Conservation (phyloP, 2,113 vertebrate genomes). For the Paradisaea rubra region DNA sequence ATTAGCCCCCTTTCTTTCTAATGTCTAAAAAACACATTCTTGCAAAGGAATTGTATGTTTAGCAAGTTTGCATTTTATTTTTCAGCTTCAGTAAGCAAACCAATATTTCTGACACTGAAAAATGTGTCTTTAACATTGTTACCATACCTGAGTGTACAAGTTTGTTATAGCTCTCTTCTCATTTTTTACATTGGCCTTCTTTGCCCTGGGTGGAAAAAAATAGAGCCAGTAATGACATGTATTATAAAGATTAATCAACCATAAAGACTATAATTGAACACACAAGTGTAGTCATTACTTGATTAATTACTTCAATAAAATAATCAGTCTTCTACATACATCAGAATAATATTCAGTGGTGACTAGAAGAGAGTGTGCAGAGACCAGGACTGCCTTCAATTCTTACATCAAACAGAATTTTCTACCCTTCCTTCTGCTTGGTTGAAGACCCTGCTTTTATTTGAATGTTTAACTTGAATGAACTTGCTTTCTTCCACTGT, state of each 20-base stretch:
- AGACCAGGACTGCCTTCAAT: not conserved
- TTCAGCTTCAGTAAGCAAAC: slow-evolving; percentile 62
- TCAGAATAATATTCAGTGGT: slow-evolving; percentile 54
- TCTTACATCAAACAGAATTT: not conserved
- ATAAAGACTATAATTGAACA: slow-evolving; percentile 75
- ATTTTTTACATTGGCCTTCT: slow-evolving; percentile 41
- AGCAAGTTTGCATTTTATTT: slow-evolving; percentile 36
- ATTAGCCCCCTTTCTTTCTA: not conserved
- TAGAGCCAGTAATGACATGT: slow-evolving; percentile 57
- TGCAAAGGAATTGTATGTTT: not conserved
- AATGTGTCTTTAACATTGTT: slow-evolving; percentile 40
- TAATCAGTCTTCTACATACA: slow-evolving; percentile 66
- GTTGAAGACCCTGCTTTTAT: not conserved
- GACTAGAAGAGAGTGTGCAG: not conserved
- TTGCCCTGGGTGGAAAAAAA: slow-evolving; percentile 57
- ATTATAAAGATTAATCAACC: slow-evolving; percentile 77
- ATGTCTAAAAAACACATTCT: not conserved
- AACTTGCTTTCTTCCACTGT: not conserved
- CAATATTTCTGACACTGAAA: slow-evolving; percentile 63
- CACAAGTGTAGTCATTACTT: slow-evolving; percentile 75
- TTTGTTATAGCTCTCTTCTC: slow-evolving; percentile 49
- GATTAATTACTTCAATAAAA: slow-evolving; percentile 76
- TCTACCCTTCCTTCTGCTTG: not conserved
- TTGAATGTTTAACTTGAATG: not conserved
- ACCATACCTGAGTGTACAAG: slow-evolving; percentile 12